phyloP scores from a whole-genome alignment of 2,113 vertebrate species.

The Rissa tridactyla region DNA sequence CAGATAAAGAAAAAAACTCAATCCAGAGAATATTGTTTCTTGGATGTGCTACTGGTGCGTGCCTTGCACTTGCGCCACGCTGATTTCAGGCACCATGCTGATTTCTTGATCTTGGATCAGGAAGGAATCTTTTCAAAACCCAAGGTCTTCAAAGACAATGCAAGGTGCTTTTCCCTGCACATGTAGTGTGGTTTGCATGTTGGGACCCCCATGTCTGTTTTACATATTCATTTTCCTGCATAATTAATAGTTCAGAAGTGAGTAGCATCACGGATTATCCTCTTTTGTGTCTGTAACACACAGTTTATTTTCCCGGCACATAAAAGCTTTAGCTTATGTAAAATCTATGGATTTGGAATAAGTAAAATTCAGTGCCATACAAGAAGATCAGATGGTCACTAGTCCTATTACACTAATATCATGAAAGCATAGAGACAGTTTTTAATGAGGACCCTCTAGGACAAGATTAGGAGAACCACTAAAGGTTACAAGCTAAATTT shows the following conservation, averaged over 20 bases:
- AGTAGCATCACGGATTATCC: neutral
- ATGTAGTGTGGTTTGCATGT: accelerated
- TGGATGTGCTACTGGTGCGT: neutral
- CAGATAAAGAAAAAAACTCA: neutral
- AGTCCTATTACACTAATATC: neutral
- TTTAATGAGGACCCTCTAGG: neutral
- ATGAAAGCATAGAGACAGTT: neutral
- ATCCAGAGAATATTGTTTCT: neutral
- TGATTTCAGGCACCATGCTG: neutral
- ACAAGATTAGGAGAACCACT: neutral
- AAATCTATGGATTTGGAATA: neutral
- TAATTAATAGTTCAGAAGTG: neutral
- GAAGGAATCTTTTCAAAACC: neutral
- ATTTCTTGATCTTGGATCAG: neutral
- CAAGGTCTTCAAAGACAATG: neutral
- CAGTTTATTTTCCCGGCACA: neutral
- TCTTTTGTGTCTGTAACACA: neutral
- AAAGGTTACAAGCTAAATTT: neutral
- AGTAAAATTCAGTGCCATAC: neutral
- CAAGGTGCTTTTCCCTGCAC: neutral
- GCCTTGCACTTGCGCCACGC: accelerated
- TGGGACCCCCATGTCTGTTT: neutral
- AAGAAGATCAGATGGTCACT: neutral
- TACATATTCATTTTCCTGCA: neutral
- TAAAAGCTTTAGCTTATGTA: neutral